Evolutionary conservation across 2,888 invertebrate genomes (phyloP).

Genomic region (Philonicus albiceps): DNA sequence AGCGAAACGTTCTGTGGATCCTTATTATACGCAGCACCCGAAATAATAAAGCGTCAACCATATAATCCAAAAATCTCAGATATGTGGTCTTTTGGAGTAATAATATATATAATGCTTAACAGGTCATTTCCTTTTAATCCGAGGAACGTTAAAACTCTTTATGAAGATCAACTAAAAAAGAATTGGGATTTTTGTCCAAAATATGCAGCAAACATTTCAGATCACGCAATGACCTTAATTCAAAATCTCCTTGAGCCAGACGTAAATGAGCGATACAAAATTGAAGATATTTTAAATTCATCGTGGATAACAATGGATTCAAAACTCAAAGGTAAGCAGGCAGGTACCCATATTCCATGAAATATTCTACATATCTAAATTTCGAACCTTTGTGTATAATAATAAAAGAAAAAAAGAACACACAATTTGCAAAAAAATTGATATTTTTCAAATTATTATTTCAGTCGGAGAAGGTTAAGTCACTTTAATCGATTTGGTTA

Average conservation of each 20-base stretch:
- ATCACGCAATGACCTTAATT: neutral
- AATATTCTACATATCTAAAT: too few species aligned
- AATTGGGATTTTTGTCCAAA: slow-evolving; percentile 74
- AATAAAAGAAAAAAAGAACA: too few species aligned
- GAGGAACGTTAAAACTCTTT: slow-evolving; percentile 64
- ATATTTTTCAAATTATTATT: neutral
- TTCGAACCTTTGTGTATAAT: too few species aligned
- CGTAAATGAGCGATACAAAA: slow-evolving; percentile 67
- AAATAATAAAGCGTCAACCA: slow-evolving; percentile 77
- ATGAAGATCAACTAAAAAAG: slow-evolving; percentile 67
- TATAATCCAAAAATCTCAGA: slow-evolving; percentile 78
- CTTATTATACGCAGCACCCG: slow-evolving; percentile 86
- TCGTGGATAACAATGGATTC: slow-evolving; percentile 75
- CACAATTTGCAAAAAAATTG: too few species aligned
- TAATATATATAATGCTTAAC: slow-evolving; percentile 84
- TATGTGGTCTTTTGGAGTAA: slow-evolving; percentile 81
- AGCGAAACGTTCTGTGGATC: slow-evolving; percentile 88
- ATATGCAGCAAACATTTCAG: slow-evolving; percentile 65
- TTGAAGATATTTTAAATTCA: slow-evolving; percentile 66
- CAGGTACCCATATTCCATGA: too few species aligned
- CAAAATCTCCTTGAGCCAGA: slow-evolving; percentile 75
- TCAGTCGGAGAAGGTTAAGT: too few species aligned
- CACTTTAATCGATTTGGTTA: neutral
- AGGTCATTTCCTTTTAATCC: slow-evolving; percentile 78
- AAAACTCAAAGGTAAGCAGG: slow-evolving; percentile 64